Evolutionary conservation across 1,140 invertebrate genomes (phyloP).

Genomic region (Brachionus calyciflorus): DNA sequence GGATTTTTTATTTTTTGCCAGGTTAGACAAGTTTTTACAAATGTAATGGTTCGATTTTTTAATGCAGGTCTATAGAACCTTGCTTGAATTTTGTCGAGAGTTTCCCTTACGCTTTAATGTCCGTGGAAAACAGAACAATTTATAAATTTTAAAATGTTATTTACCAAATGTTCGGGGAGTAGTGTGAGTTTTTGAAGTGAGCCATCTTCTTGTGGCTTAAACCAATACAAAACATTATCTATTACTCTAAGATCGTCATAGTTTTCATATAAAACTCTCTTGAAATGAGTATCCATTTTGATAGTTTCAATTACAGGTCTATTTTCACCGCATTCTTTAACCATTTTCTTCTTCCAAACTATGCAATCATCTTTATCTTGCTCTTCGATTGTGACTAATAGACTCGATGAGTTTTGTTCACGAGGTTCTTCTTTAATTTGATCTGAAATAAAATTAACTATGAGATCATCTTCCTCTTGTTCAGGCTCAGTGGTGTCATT

Average conservation of each 20-base stretch:
- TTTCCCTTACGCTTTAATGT: slow-evolving; percentile 4
- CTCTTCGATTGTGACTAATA: background rate
- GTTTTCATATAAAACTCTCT: background rate
- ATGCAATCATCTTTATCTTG: slow-evolving; percentile 6
- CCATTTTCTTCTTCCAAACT: background rate
- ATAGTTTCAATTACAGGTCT: background rate
- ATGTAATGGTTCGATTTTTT: background rate
- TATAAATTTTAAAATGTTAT: background rate
- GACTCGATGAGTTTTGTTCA: background rate
- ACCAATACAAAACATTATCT: slow-evolving; percentile 12
- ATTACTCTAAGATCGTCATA: background rate
- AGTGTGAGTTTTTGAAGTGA: background rate
- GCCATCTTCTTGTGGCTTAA: background rate
- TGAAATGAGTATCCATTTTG: background rate
- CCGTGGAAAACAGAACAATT: slow-evolving; percentile 12
- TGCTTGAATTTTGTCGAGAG: background rate
- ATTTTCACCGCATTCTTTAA: background rate
- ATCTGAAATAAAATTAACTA: background rate
- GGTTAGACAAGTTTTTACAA: background rate
- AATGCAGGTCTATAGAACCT: background rate
- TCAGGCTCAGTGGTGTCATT: background rate
- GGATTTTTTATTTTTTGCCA: slow-evolving; percentile 43
- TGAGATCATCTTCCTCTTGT: background rate
- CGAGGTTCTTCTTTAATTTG: background rate
- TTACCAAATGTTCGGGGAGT: background rate